Base-by-base conservation (phyloP, 2,113 vertebrate genomes). In the Oostethus manadensis region DNA sequence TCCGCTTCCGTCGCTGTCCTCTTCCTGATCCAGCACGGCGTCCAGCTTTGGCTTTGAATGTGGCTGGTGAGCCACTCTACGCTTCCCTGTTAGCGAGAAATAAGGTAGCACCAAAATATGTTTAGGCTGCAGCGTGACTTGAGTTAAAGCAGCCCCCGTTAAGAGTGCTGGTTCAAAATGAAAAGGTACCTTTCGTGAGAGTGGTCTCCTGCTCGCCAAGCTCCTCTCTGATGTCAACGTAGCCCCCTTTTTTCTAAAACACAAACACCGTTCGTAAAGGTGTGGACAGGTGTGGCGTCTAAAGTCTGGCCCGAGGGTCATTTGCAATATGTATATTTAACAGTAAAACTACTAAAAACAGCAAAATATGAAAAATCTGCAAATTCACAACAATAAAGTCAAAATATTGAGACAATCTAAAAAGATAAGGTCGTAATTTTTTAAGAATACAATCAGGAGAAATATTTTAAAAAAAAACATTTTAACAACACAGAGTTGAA, bases 171-270 rank as follows among this genome's bases (percentile, higher is more conserved):
- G 51, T 18, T 22, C 58, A 47, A 51, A 14, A 3, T 20, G 7
- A 54, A 49, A 10, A 42, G 22, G 58, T 77, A 90, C 95, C 93
- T 96, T 96, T 88, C 79, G 83, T 87, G 66, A 64, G 40, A 48
- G 83, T 73, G 55, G 76, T 74, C 48, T 82, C 84, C 14, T 81
- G 78, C 76, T 88, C 90, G 81, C 83, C 82, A 13, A 88, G 79
- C 60, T 93, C 89, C 89, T 98, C 95, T 90, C 88, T 90, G 83
- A 98, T 98, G 77, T 98, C 96, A 73, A 93, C 85, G 83, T 91
- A 93, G 68, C 92, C 89, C 26, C 90, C 88, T 78, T 90, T 91
- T 82, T 68, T 87, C 96, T 98, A 68, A 76, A 71, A 64, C 59
- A 58, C 42, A 70, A 72, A 9, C n/a, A 15, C 8, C 61, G 55